These are phyloP conservation scores for Dilophus febrilis DNA, from an alignment of 2,888 invertebrate genomes.

Conservation along the genomic window DNA sequence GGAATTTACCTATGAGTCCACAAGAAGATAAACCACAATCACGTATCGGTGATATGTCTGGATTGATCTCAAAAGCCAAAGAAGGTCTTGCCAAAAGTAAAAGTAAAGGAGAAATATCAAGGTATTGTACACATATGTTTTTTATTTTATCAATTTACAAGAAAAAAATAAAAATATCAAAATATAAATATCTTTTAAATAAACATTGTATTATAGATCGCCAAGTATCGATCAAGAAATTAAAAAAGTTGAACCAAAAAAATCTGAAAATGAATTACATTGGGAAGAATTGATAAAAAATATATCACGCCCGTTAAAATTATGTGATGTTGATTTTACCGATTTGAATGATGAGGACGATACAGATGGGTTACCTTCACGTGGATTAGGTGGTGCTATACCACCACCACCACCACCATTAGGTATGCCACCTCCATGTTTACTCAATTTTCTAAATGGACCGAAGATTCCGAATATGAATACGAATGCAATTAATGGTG, in stretches of 20 bases:
- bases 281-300: constrained; percentile 84
- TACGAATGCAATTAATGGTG: not conserved
- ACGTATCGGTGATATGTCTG: constrained; percentile 69
- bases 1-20: constrained; percentile 40
- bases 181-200: constrained; percentile 3
- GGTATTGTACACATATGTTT: constrained; percentile 21
- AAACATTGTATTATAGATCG: constrained; percentile 38
- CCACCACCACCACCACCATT: constrained; percentile 71
- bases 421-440: constrained; percentile 41
- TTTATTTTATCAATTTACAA: constrained; percentile 1
- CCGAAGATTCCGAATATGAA: too few relatives aligned
- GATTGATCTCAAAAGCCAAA: constrained; percentile 84
- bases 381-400: constrained; percentile 44
- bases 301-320: constrained; percentile 54
- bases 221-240: constrained; percentile 53
- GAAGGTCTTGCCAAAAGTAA: constrained; percentile 78
- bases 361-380: constrained; percentile 53
- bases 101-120: constrained; percentile 46
- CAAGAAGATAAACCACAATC: constrained; percentile 41
- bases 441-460: constrained; percentile 16
- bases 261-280: constrained; percentile 84
- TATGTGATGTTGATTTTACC: constrained; percentile 93
- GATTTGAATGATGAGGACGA: constrained; percentile 83
- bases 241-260: constrained; percentile 55
- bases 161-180: constrained; percentile 1